These are phyloP conservation scores for Centropyge bicolor DNA, from an alignment of 2,797 vertebrate genomes.

Conservation along the genomic window DNA sequence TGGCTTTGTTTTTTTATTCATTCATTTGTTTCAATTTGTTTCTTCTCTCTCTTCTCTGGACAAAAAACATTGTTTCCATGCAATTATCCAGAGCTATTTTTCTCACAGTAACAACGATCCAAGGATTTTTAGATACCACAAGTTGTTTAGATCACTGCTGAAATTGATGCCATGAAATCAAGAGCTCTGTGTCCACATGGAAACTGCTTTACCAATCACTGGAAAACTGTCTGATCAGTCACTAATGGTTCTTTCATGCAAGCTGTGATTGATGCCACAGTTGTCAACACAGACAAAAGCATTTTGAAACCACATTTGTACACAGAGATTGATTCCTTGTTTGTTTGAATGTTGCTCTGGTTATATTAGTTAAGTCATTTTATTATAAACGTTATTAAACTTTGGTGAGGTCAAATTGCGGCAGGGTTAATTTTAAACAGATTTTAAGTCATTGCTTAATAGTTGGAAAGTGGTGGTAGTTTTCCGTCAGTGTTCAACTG, in stretches of 20 bases:
- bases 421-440: not conserved
- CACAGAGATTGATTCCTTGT: not conserved
- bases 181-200: not conserved
- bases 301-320: not conserved
- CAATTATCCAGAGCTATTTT: not conserved
- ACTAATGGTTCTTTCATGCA: not conserved
- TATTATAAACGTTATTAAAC: not conserved
- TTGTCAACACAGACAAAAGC: not conserved
- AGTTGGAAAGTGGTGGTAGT: not conserved
- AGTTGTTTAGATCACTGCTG: too few species aligned
- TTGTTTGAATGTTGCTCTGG: not conserved
- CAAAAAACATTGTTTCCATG: not conserved
- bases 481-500: not conserved
- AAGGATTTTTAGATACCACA: not conserved
- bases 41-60: too few species aligned
- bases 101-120: not conserved
- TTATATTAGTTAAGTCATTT: not conserved
- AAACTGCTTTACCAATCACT: not conserved
- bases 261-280: not conserved
- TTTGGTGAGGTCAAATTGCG: not conserved
- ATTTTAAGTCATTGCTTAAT: not conserved
- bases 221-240: constrained; percentile 2
- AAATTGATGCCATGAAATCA: not conserved
- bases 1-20: too few species aligned
- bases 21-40: too few species aligned